phyloP scores from a whole-genome alignment of 2,888 invertebrate genomes.

The Sminthurides aquaticus region DNA sequence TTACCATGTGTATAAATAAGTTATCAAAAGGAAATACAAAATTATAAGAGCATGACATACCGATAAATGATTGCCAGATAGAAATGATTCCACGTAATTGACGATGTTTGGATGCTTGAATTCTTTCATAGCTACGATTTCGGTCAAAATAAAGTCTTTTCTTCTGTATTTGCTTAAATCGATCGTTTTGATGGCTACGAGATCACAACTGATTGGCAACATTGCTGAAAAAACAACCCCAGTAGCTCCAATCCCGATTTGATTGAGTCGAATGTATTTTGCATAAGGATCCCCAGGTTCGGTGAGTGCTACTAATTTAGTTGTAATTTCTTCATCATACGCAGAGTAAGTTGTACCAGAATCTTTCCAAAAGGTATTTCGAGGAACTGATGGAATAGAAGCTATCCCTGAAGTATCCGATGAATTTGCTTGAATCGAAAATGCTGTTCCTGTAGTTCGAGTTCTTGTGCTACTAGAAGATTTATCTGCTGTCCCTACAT shows the following conservation, averaged over 20 bases:
- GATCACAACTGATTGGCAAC: conserved; percentile 94
- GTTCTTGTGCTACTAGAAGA: conserved; percentile 32
- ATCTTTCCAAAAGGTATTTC: background rate
- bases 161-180: conserved; percentile 96
- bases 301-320: conserved; percentile 90
- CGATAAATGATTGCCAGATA: conserved; percentile 77
- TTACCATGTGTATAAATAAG: background rate
- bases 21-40: background rate
- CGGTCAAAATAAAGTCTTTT: conserved; percentile 98
- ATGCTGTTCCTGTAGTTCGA: conserved; percentile 31
- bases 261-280: conserved; percentile 98
- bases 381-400: background rate
- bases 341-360: background rate
- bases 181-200: conserved; percentile 99
- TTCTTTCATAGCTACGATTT: conserved; percentile 99
- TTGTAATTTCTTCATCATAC: conserved; percentile 93
- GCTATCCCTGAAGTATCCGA: background rate
- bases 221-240: conserved; percentile 47
- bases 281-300: conserved; percentile 96
- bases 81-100: conserved; percentile 96
- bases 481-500: conserved; percentile 11
- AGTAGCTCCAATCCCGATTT: conserved; percentile 85
- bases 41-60: conserved; percentile 47
- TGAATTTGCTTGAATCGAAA: background rate
- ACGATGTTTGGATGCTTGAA: conserved; percentile 98